phyloP scores from a whole-genome alignment of 2,797 vertebrate genomes.

The Strix occidentalis region DNA sequence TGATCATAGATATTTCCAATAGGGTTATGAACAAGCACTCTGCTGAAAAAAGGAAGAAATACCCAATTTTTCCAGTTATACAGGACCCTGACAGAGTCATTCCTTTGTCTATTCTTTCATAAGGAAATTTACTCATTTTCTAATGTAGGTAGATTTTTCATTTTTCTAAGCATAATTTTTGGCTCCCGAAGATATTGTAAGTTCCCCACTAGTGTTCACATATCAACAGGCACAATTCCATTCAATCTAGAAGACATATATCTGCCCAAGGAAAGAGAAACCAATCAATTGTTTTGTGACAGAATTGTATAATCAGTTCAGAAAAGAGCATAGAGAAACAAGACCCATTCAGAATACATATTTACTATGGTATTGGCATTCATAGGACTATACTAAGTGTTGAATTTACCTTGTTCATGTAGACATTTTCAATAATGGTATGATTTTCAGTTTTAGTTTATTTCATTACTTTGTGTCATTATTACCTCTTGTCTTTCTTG shows the following conservation, averaged over 20 bases:
- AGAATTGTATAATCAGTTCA: not conserved
- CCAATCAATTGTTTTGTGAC: not conserved
- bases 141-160: not conserved
- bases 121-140: not conserved
- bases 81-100: not conserved
- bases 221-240: not conserved
- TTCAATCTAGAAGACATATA: not conserved
- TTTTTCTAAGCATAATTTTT: not conserved
- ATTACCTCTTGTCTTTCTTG: not conserved
- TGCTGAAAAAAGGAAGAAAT: not conserved
- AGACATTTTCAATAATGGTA: not conserved
- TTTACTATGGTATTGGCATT: not conserved
- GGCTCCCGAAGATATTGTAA: not conserved
- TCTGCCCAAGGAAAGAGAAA: not conserved
- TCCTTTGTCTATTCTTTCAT: not conserved
- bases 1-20: not conserved
- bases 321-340: not conserved
- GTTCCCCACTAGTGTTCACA: not conserved
- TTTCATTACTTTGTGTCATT: not conserved
- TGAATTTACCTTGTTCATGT: not conserved
- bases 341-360: not conserved
- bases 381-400: not conserved
- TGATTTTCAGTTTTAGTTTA: not conserved
- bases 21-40: not conserved
- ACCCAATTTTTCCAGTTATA: not conserved